Evolutionary conservation across 2,797 vertebrate species (phyloP).

Genomic region (Epinephelus awoara): DNA sequence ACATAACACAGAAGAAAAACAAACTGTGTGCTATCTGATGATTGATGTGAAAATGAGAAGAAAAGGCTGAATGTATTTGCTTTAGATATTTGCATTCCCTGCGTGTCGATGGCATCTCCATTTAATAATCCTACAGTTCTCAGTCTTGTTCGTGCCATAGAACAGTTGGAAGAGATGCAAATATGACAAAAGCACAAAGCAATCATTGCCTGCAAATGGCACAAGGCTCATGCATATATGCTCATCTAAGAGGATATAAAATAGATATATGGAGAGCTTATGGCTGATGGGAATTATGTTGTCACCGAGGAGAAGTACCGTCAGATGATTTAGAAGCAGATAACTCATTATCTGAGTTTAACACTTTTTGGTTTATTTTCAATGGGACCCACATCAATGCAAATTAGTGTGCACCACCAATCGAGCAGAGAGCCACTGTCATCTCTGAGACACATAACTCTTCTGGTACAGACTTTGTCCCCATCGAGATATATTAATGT

Average conservation of each 20-base stretch:
- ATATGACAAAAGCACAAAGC: conserved; percentile 2
- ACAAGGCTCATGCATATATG: not conserved
- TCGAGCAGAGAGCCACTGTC: not conserved
- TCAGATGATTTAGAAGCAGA: not conserved
- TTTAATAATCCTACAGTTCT: not conserved
- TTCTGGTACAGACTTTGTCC: not conserved
- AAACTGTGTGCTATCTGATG: too few relatives aligned
- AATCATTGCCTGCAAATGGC: not conserved
- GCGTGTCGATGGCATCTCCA: not conserved
- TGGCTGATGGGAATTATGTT: not conserved
- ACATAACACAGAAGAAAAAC: not conserved
- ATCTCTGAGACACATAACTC: not conserved
- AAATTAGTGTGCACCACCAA: not conserved
- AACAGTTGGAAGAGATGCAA: not conserved
- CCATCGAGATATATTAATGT: not conserved
- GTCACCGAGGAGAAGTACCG: not conserved
- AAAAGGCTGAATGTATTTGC: conserved; percentile 14
- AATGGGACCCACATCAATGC: not conserved
- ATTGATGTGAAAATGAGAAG: conserved; percentile 20
- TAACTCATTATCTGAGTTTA: not conserved
- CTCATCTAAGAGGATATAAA: not conserved
- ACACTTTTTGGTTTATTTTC: conserved; percentile 2
- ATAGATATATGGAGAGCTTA: not conserved
- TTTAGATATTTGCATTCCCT: conserved; percentile 1
- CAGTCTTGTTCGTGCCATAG: not conserved